Evolutionary conservation across 2,113 vertebrate genomes (phyloP), one percentile per base, ranked within the genome.

Genomic region (Perca fluviatilis): DNA sequence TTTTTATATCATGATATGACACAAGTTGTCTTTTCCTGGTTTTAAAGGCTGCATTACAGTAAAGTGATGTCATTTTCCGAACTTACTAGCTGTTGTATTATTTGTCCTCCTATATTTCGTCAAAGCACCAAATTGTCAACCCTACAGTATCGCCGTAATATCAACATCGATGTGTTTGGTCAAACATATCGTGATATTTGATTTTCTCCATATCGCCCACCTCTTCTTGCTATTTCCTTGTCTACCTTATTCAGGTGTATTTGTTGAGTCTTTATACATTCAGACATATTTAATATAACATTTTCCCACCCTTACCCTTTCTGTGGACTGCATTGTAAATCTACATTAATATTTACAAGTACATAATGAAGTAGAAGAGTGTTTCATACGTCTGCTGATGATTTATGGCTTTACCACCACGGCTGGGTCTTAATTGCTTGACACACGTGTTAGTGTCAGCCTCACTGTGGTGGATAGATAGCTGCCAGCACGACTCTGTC

Each of bases 331-430:
- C 56, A 36, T 61, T 84, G 80, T 84, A 82, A 85, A 90, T 79
- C 68, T 43, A 71, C 78, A 92, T 92, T 83, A 91, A 91, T 93
- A 92, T 92, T 91, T 91, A 89, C 86, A 85, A 75, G 72, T 49
- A 64, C 66, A 80, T 90, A 91, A 92, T 94, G 83, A 93, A 89
- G 85, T 83, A 23, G 65, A 83, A 81, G 78, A 82, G 58, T 50
- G 64, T 84, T 83, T 89, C 74, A 40, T 80, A 68, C 27, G 53
- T 71, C 86, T 70, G 77, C 77, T 62, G 83, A 69, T 88, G 93
- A 94, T 94, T 94, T 90, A 91, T 88, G 77, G 73, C 68, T 72
- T 79, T 63, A 84, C 77, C 25, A 18, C 60, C 30, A 12, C 49
- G 69, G 71, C 86, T 92, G 70, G 25, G 65, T 84, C 78, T 86